These are phyloP conservation scores for Buteo buteo DNA, from an alignment of 2,113 vertebrate genomes.

Conservation along the genomic window DNA sequence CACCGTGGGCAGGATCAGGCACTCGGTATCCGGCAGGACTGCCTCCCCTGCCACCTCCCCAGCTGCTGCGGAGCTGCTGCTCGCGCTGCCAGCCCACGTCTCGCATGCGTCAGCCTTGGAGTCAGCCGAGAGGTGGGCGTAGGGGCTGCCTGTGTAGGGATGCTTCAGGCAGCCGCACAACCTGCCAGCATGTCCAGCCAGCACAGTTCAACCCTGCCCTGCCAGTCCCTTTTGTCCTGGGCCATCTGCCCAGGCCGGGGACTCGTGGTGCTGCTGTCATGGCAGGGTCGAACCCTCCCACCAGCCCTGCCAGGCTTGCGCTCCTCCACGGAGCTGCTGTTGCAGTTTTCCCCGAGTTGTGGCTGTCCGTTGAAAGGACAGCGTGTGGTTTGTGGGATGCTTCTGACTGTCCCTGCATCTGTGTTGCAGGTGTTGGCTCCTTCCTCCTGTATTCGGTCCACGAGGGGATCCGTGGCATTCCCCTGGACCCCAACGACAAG, in stretches of 20 bases:
- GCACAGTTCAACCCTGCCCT: not conserved
- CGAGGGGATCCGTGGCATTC: conserved; percentile 93
- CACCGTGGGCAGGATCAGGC: not conserved
- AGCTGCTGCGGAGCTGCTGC: not conserved
- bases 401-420: not conserved
- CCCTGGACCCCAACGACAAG: conserved; percentile 91
- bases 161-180: not conserved
- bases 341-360: accelerated
- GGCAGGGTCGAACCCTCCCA: not conserved
- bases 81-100: not conserved
- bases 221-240: not conserved
- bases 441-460: conserved; percentile 96
- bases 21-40: not conserved
- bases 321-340: not conserved
- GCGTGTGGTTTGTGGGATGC: not conserved
- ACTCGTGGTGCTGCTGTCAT: not conserved
- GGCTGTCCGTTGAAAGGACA: not conserved
- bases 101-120: not conserved
- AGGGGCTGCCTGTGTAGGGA: not conserved
- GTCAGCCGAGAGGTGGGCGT: not conserved
- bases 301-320: not conserved
- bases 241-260: accelerated
- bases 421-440: conserved; percentile 88
- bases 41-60: not conserved
- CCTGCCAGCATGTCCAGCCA: not conserved